A percentile compares a stretch with the other conserved stretches of the same genome.
Evolutionary conservation across 2,113 vertebrate species (phyloP).

Genomic region (Argyrosomus japonicus): DNA sequence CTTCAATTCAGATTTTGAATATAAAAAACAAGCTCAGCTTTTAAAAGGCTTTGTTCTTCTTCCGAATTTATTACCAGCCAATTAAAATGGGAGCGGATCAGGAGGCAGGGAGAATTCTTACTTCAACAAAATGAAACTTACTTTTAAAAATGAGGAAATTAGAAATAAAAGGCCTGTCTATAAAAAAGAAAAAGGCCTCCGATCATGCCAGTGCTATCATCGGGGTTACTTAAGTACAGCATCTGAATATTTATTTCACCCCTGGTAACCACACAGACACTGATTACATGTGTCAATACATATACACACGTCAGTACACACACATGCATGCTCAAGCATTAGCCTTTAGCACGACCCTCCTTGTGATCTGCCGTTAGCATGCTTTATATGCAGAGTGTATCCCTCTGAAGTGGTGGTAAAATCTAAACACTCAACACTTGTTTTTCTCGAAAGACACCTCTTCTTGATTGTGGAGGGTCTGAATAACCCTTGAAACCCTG

Average conservation of each 20-base stretch:
- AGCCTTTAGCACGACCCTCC: background rate
- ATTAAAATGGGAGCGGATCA: background rate
- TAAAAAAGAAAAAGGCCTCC: too few relatives aligned
- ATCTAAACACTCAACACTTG: conserved; percentile 52
- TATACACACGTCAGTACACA: background rate
- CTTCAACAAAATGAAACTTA: background rate
- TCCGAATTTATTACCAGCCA: background rate
- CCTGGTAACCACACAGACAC: background rate
- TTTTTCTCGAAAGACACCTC: conserved; percentile 12
- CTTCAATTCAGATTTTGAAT: too few relatives aligned
- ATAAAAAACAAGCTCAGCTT: too few relatives aligned
- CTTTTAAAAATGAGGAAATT: too few relatives aligned
- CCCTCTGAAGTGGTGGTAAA: conserved; percentile 20
- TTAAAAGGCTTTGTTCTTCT: too few relatives aligned
- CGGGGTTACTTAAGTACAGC: background rate
- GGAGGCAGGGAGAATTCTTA: background rate
- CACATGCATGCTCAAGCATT: conserved; percentile 6
- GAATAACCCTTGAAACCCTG: conserved; percentile 28
- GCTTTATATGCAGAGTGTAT: conserved; percentile 31
- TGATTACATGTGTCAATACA: background rate
- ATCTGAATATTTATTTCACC: conserved; percentile 7
- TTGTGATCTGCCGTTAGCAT: background rate
- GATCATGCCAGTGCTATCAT: background rate
- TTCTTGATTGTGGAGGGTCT: conserved; percentile 57
- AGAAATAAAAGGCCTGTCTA: too few relatives aligned